Evolutionary conservation across 2,888 invertebrate genomes (phyloP).

Genomic region (Metacarcinus magister): DNA sequence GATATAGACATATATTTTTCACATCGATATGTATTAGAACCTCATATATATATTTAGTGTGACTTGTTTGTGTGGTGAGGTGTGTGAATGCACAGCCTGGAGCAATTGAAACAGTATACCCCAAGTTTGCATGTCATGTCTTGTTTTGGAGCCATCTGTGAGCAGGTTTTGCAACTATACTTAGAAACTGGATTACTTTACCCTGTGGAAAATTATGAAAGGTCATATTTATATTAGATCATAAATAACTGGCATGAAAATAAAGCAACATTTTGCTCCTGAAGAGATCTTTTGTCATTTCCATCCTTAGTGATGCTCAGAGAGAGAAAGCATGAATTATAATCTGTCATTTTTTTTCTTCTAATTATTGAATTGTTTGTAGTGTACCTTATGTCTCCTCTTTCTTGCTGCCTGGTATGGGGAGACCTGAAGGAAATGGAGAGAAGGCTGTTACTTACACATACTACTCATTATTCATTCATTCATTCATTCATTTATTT

Average conservation of each 20-base stretch:
- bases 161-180: constrained; percentile 52
- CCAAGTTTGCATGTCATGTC: constrained; percentile 43
- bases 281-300: constrained; percentile 32
- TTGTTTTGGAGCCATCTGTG: constrained; percentile 42
- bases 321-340: background rate
- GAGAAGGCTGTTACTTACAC: background rate
- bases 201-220: constrained; percentile 20
- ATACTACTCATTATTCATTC: background rate
- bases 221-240: constrained; percentile 63
- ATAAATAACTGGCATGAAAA: constrained; percentile 64
- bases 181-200: constrained; percentile 41
- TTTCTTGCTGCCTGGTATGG: background rate
- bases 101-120: constrained; percentile 51
- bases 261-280: constrained; percentile 59
- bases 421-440: no score
- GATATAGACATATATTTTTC: constrained; percentile 71
- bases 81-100: constrained; percentile 38
- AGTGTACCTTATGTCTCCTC: background rate
- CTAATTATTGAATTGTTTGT: background rate
- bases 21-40: constrained; percentile 64
- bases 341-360: background rate
- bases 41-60: constrained; percentile 66
- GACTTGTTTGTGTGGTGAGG: constrained; percentile 65
- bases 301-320: constrained; percentile 7
- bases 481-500: background rate